Base-by-base conservation (phyloP, 2,888 invertebrate genomes). In the Cartodere bifasciata region DNA sequence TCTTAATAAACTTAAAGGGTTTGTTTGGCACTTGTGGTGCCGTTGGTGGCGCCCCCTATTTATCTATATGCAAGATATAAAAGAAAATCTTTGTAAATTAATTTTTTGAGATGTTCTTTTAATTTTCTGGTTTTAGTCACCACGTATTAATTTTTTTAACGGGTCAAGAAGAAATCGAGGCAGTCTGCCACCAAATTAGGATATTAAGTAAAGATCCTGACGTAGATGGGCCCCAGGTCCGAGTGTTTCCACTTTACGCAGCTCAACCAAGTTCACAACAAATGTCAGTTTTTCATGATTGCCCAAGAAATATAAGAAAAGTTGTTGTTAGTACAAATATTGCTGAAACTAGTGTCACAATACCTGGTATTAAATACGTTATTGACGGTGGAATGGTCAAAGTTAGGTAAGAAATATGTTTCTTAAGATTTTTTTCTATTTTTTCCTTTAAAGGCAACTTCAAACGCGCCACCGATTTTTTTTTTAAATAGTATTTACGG, bases 311-410 rank as follows among this genome's bases (percentile, higher is more conserved):
- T 35, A 74, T 74, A 11, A 68, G 97, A 31, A 98, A 97, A 65
- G 76, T 97, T 13, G 79, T 98, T 15, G 67, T 98, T 28, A 81
- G 94, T 4, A 98, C 98, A 16, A 98, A 98, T 58, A 87, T 98
- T 40, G 97, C 98, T 0, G 98, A 98, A 64, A 91, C 97, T 0
- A 97, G 95, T 2, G 75, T 98, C 15, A 98, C 97, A 0, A 95
- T 98, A 45, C 82, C 82, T 32, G 84, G 87, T 30, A 83, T 95
- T 42, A 81, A 82, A 48, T 84, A 76, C 62, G 88, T 95, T 6
- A 78, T 95, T 34, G 95, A 95, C 53, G 75, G 84, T 33, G 94
- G 95, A 1, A 80, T 82, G 57, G 91, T 92, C 0, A 95, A 95
- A 64, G 76, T 78, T 41, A 80, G 83, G 75, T 81, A 58, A 50